These are phyloP conservation scores for Cryptus armator DNA, from an alignment of 2,888 invertebrate genomes.

Conservation along the genomic window DNA sequence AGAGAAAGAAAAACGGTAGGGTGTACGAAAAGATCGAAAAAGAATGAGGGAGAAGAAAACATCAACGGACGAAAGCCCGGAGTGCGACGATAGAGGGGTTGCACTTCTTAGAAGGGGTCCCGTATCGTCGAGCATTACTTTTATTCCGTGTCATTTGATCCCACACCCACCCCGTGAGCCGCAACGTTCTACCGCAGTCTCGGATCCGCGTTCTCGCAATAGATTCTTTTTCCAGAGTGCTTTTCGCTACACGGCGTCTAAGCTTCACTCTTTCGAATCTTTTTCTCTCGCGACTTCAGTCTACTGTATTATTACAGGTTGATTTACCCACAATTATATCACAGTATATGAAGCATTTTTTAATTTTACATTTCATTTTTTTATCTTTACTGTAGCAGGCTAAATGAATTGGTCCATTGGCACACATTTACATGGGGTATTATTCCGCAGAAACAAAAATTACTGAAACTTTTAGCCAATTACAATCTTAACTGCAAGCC, in stretches of 20 bases:
- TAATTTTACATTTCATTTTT: not conserved
- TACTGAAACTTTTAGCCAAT: not conserved
- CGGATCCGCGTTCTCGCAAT: slow-evolving; percentile 75
- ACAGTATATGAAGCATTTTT: not conserved
- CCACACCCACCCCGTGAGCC: slow-evolving; percentile 78
- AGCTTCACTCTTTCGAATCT: slow-evolving; percentile 35
- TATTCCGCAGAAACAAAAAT: not conserved
- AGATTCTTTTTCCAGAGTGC: slow-evolving; percentile 83
- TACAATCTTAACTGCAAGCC: no score
- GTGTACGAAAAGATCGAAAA: slow-evolving; percentile 21
- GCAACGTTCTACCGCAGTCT: slow-evolving; percentile 33
- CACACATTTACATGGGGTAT: not conserved
- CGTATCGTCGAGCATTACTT: slow-evolving; percentile 81
- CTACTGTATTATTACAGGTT: slow-evolving; percentile 5
- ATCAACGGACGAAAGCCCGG: slow-evolving; percentile 51
- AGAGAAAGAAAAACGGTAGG: slow-evolving; percentile 20
- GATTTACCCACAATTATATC: not conserved
- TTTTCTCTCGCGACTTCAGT: not conserved
- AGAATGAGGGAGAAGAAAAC: slow-evolving; percentile 39
- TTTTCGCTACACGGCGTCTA: slow-evolving; percentile 69
- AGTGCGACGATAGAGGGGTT: slow-evolving; percentile 73
- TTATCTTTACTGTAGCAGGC: not conserved
- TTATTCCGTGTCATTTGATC: slow-evolving; percentile 85
- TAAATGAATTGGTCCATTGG: not conserved
- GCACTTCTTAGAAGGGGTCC: slow-evolving; percentile 76